phyloP scores from a whole-genome alignment of 2,888 invertebrate species.

The Scaeva pyrastri region DNA sequence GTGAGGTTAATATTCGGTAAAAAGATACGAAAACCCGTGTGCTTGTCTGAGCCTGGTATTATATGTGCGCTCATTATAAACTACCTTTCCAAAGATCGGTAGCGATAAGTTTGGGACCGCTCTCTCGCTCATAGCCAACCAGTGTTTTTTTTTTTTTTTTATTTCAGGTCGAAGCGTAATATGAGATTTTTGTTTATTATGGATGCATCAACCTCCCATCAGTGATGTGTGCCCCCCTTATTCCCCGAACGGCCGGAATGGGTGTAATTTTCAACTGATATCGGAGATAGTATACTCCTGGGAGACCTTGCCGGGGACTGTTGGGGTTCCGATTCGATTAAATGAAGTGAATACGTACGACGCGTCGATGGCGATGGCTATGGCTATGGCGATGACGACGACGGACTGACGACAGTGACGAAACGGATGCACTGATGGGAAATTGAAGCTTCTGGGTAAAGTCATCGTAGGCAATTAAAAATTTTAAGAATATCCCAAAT shows the following conservation, averaged over 20 bases:
- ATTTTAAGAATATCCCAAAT: slow-evolving; percentile 60
- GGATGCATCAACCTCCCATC: slow-evolving; percentile 33
- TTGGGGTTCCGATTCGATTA: slow-evolving; percentile 55
- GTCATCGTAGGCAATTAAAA: slow-evolving; percentile 63
- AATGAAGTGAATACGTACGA: slow-evolving; percentile 49
- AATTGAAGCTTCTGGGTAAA: slow-evolving; percentile 70
- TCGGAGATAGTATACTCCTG: slow-evolving; percentile 73
- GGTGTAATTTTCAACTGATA: slow-evolving; percentile 54
- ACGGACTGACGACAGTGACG: slow-evolving; percentile 7
- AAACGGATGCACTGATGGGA: slow-evolving; percentile 35
- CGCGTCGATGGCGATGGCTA: too few relatives aligned
- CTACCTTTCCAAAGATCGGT: slow-evolving; percentile 61
- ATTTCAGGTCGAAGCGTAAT: slow-evolving; percentile 43
- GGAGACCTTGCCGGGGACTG: slow-evolving; percentile 47
- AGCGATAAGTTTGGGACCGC: slow-evolving; percentile 55
- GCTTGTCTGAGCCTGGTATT: slow-evolving; percentile 7
- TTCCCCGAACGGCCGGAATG: slow-evolving; percentile 8
- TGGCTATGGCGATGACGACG: not conserved
- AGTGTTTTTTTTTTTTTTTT: slow-evolving; percentile 31
- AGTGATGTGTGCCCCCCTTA: not conserved
- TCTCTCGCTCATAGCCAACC: slow-evolving; percentile 5
- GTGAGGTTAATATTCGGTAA: slow-evolving; percentile 50
- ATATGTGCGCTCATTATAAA: slow-evolving; percentile 27
- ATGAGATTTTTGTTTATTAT: slow-evolving; percentile 69
- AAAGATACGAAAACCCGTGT: slow-evolving; percentile 42